Evolutionary conservation across 1,140 invertebrate species (phyloP), one percentile per base, ranked within the genome.

Genomic region (Zaprionus davidi): DNA sequence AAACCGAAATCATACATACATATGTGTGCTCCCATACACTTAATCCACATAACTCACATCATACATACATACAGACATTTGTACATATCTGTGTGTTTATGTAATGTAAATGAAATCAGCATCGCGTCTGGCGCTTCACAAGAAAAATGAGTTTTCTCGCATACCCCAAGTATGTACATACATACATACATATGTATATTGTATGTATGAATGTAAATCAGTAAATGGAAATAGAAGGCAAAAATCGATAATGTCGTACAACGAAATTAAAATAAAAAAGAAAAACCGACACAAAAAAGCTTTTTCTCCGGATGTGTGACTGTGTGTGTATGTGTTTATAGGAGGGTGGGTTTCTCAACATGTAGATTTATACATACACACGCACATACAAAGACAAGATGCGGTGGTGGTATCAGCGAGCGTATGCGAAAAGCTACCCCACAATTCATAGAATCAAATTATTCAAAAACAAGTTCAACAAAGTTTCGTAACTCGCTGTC

Each of bases 181-280:
- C 20, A 20, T 20, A 20, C 38, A 41, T 17, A 17, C 59, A 75
- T 78, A 60, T 60, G 78, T 71, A 69, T 15, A 24, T 24, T 26
- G 5, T 46, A 22, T 66, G 64, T 75, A 49, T 75, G 76, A 71
- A 74, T 70, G 66, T 41, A 20, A 81, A 82, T 63, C 49, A 75
- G 44, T 66, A 82, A 74, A 78, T 66, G 65, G 67, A 78, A 83
- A 60, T 70, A 56, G 72, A 70, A 68, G 71, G 77, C 60, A 71
- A 82, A 82, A 83, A 83, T 83, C 81, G 81, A 83, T 83, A 83
- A 76, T 59, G 38, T 57, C 67, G 59, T 76, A 73, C 64, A 71
- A 62, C 79, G 62, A 79, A 78, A 81, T 82, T 78, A 82, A 81
- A 82, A 83, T 76, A 75, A 74, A 82, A 76, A 81, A 22, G 22